A percentile compares a stretch with the other conserved stretches of the same genome.
Conservation (phyloP, 2,888 invertebrate species). For the Opisthograptis luteolata region DNA sequence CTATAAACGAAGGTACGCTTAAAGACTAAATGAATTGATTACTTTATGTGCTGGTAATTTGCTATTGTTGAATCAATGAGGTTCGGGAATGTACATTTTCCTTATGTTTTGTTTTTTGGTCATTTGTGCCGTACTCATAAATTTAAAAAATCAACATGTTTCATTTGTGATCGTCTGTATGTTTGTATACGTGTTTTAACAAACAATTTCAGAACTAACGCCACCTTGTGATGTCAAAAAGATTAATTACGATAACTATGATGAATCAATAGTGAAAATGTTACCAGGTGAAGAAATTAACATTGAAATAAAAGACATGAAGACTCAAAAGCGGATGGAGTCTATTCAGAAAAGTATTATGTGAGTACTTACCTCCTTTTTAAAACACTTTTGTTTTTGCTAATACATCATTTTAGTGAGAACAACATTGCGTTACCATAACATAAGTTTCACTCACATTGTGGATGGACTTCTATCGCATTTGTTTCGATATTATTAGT, state of each 20-base stretch:
- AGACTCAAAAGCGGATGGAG: slow-evolving; percentile 50
- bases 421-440: no score
- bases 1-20: no score
- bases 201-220: slow-evolving; percentile 48
- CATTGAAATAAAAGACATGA: slow-evolving; percentile 50
- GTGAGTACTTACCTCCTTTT: no score
- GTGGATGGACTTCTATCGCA: no score
- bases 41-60: no score
- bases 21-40: no score
- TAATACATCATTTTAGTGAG: no score
- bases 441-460: no score
- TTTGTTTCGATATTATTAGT: no score
- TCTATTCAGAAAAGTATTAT: slow-evolving; percentile 72
- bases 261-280: slow-evolving; percentile 70
- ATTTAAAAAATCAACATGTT: neutral
- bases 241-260: slow-evolving; percentile 50
- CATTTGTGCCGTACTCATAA: neutral
- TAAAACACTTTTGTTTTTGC: no score
- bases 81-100: no score
- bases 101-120: slow-evolving; percentile 7
- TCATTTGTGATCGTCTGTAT: slow-evolving; percentile 15
- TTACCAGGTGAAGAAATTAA: slow-evolving; percentile 63
- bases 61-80: no score
- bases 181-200: slow-evolving; percentile 15
- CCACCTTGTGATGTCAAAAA: slow-evolving; percentile 55